These are phyloP conservation scores for Eumaeus atala DNA, from an alignment of 1,140 invertebrate genomes.

Conservation along the genomic window DNA sequence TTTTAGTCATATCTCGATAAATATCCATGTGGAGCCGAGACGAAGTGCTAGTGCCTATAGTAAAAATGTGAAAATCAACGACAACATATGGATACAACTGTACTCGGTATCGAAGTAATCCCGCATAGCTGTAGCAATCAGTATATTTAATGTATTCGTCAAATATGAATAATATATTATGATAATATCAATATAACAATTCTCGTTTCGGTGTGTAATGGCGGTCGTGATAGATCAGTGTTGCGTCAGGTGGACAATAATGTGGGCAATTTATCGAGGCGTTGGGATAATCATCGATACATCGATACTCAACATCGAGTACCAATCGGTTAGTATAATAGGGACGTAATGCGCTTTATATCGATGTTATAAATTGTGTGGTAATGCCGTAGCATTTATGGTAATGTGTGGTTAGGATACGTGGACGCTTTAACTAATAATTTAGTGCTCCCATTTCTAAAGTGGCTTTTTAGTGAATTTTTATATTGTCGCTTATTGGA, in stretches of 20 bases:
- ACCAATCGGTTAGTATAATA: conserved; percentile 20
- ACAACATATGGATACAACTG: too few relatives aligned
- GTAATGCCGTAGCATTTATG: neutral
- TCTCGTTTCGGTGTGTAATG: conserved; percentile 28
- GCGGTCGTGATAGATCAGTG: conserved; percentile 42
- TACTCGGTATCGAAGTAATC: too few relatives aligned
- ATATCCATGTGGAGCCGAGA: too few relatives aligned
- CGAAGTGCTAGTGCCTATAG: too few relatives aligned
- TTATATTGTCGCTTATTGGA: too few relatives aligned
- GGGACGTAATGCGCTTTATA: conserved; percentile 12
- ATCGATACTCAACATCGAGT: conserved; percentile 27
- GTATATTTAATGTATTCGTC: neutral
- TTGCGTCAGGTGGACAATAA: conserved; percentile 39
- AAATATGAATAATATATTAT: conserved; percentile 14
- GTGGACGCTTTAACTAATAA: neutral
- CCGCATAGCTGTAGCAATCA: neutral
- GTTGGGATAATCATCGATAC: conserved; percentile 40
- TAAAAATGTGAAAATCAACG: too few relatives aligned
- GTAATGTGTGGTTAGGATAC: conserved; percentile 4
- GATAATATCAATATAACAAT: conserved; percentile 32
- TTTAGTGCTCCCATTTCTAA: neutral
- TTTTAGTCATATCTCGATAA: too few relatives aligned
- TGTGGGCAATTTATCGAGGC: conserved; percentile 36
- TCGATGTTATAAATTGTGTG: conserved; percentile 8
- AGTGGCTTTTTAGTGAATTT: too few relatives aligned